Base-by-base conservation (phyloP, 2,113 vertebrate species). In the Chroicocephalus ridibundus region DNA sequence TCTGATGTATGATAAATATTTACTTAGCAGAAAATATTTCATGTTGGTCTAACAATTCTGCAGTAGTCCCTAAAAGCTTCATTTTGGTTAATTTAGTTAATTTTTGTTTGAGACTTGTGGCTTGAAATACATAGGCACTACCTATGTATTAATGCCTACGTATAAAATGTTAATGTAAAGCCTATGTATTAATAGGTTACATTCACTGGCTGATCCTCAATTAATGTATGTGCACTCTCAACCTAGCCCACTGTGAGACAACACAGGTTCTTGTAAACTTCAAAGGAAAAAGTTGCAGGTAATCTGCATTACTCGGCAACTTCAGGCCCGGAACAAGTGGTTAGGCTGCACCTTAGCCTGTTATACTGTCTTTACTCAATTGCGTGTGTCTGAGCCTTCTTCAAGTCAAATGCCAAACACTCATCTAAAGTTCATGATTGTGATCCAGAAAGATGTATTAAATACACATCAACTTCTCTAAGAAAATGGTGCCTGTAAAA, bases 301-400 rank as follows among this genome's bases (percentile, higher is more conserved):
- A 64, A 51, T 92, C 22, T 81, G 4, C 19, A 81, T 54, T 66
- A 32, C 20, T 66, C 1, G 2, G 31, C 27, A 86, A 42, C 6
- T 1, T 9, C 26, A 51, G 25, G 22, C 10, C 60, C 83, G 26
- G 55, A 83, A 46, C 12, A 91, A 83, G 10, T 66, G 13, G 2
- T 31, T 88, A 38, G 49, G 27, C 9, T 88, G 18, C 61, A 31
- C 19, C 16, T 84, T 51, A 68, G 12, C 15, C 26, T 78, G 13
- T 44, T 82, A 70, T 13, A 13, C 66, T 27, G 75, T 38, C 29
- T 68, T 91, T 47, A 68, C 36, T 75, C 51, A 55, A 3, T 60
- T 1, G 0, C 0, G 0, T 71, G 7, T 9, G 5, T 75, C 62
- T 79, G 44, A 92, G 25, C 15, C 31, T 78, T 79, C 52, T 64